phyloP scores from a whole-genome alignment of 2,797 vertebrate species.

The Nasua narica region DNA sequence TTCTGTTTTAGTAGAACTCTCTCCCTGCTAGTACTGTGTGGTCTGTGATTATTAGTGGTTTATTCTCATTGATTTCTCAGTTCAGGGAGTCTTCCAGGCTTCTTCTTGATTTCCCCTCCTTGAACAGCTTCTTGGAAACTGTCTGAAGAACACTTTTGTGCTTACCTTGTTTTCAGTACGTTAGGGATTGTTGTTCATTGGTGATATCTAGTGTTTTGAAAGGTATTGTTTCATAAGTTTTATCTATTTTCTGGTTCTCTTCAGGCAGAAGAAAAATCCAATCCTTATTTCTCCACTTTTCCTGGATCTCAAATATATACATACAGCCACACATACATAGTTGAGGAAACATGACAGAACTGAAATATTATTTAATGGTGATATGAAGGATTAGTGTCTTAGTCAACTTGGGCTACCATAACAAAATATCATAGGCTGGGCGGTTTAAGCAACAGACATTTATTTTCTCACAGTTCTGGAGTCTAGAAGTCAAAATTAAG shows the following conservation, averaged over 20 bases:
- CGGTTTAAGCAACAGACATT: not conserved
- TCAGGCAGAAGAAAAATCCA: not conserved
- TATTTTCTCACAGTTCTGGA: not conserved
- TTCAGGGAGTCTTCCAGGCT: fast-evolving
- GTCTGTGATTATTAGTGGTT: not conserved
- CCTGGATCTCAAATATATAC: not conserved
- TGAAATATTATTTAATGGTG: not conserved
- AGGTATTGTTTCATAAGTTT: not conserved
- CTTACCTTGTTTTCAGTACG: not conserved
- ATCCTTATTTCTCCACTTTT: not conserved
- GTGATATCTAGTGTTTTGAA: not conserved
- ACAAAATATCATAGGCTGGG: not conserved
- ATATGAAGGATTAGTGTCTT: not conserved
- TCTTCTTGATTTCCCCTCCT: not conserved
- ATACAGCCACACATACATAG: fast-evolving
- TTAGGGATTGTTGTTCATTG: not conserved
- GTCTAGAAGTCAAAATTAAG: not conserved
- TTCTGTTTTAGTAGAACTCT: not conserved
- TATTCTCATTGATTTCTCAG: not conserved
- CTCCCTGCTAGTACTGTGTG: not conserved
- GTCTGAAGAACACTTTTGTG: not conserved
- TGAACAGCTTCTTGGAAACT: not conserved
- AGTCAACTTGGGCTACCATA: not conserved
- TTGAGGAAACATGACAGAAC: not conserved
- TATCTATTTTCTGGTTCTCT: not conserved